Percentiles rank a stretch among this genome's conserved stretches.
These are phyloP conservation scores for Panagrolaimus sp. DNA, from an alignment of 1,140 invertebrate species.

Conservation along the genomic window DNA sequence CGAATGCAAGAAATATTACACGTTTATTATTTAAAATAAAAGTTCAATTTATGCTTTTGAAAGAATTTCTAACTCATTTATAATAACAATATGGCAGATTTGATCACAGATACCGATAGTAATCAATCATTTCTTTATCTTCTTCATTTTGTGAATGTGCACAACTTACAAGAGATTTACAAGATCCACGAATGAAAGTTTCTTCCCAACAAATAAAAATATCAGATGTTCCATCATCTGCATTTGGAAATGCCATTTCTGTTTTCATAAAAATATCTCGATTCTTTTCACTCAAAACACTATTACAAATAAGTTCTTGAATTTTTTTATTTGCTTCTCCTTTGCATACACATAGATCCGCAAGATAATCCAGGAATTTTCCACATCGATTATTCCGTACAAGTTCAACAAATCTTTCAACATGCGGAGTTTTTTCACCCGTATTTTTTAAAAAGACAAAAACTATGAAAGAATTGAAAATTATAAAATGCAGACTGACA, in stretches of 20 bases:
- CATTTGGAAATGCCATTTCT: conserved; percentile 29
- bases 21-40: too few relatives aligned
- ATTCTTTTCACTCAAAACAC: conserved; percentile 80
- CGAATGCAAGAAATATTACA: too few relatives aligned
- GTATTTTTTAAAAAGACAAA: conserved; percentile 83
- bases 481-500: too few relatives aligned
- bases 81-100: too few relatives aligned
- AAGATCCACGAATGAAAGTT: conserved; percentile 34
- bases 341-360: conserved; percentile 97
- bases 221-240: conserved; percentile 42
- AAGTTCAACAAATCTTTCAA: conserved; percentile 94
- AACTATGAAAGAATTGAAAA: too few relatives aligned
- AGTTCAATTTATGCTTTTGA: too few relatives aligned
- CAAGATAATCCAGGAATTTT: conserved; percentile 88
- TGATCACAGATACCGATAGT: conserved; percentile 66
- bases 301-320: conserved; percentile 96
- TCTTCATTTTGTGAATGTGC: conserved; percentile 60
- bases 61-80: too few relatives aligned
- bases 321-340: conserved; percentile 95
- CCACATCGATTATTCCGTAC: conserved; percentile 78
- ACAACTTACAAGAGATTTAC: conserved; percentile 62
- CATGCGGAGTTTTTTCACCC: conserved; percentile 89
- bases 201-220: conserved; percentile 63
- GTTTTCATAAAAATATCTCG: conserved; percentile 88
- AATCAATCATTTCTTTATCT: conserved; percentile 64